These are phyloP conservation scores for Cataglyphis cursor DNA, from an alignment of 2,888 invertebrate genomes.

Conservation along the genomic window DNA sequence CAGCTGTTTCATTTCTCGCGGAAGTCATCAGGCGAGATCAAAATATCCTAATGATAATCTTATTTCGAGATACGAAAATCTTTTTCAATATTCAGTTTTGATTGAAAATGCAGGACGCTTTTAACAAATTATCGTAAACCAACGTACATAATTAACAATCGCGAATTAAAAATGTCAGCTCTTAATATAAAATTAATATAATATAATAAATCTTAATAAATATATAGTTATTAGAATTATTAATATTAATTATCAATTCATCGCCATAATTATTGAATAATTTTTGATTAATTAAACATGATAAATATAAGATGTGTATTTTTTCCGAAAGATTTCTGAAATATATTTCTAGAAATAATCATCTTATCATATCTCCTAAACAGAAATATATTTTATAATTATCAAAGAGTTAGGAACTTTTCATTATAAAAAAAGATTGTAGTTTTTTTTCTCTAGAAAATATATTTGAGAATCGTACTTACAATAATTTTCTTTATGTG, in stretches of 20 bases:
- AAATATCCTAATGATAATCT: not conserved
- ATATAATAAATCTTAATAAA: not conserved
- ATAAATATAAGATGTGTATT: not conserved
- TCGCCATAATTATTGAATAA: not conserved
- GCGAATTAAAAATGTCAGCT: not conserved
- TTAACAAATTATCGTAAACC: not conserved
- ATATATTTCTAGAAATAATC: not conserved
- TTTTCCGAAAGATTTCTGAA: not conserved
- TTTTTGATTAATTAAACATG: not conserved
- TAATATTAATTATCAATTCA: not conserved
- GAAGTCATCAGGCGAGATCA: conserved; percentile 12
- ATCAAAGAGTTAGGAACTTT: not conserved
- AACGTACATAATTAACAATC: not conserved
- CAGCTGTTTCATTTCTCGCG: conserved; percentile 40
- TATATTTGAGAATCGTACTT: conserved; percentile 2
- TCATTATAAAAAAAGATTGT: not conserved
- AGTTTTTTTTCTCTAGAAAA: not conserved
- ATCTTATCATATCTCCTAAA: not conserved
- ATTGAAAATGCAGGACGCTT: not conserved
- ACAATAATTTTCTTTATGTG: not conserved
- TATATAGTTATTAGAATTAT: not conserved
- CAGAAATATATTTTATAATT: not conserved
- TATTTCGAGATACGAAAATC: not conserved
- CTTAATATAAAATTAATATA: not conserved
- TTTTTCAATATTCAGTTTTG: not conserved